phyloP scores from a whole-genome alignment of 1,140 invertebrate species.

The Drosophila navojoa region DNA sequence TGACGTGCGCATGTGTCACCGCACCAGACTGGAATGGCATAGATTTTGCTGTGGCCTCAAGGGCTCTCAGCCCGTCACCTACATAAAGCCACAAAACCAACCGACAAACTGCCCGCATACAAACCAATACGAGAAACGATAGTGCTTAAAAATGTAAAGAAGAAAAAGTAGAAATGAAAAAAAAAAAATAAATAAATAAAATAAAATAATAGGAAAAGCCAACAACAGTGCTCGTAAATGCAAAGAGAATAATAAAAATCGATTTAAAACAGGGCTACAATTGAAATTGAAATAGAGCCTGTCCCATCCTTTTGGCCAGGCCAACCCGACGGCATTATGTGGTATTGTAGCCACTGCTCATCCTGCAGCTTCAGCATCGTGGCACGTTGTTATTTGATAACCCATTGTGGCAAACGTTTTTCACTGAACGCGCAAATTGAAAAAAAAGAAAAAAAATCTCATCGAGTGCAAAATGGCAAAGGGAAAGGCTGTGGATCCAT shows the following conservation, averaged over 20 bases:
- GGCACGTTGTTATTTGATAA: slow-evolving; percentile 80
- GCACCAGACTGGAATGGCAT: slow-evolving; percentile 16
- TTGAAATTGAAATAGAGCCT: slow-evolving; percentile 75
- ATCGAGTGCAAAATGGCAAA: slow-evolving; percentile 10
- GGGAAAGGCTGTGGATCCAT: too few relatives aligned
- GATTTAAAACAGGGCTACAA: slow-evolving; percentile 79
- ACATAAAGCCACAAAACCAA: slow-evolving; percentile 44
- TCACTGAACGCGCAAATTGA: slow-evolving; percentile 68
- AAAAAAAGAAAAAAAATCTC: slow-evolving; percentile 53
- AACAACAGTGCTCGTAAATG: slow-evolving; percentile 32
- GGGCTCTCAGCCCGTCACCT: slow-evolving; percentile 37
- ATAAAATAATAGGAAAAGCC: slow-evolving; percentile 16
- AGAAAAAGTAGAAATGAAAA: slow-evolving; percentile 15
- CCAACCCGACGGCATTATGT: slow-evolving; percentile 50
- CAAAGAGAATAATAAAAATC: slow-evolving; percentile 68
- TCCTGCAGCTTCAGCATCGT: slow-evolving; percentile 49
- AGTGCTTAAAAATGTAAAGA: slow-evolving; percentile 28
- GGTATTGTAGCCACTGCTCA: slow-evolving; percentile 28
- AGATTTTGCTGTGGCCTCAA: slow-evolving; percentile 48
- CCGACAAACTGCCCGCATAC: slow-evolving; percentile 28
- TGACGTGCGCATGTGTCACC: not conserved
- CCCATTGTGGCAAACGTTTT: slow-evolving; percentile 73
- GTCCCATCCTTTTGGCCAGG: slow-evolving; percentile 24
- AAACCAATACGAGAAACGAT: slow-evolving; percentile 17
- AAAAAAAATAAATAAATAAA: too few relatives aligned